A percentile compares a stretch with the other conserved stretches of the same genome.
phyloP scores from a whole-genome alignment of 2,113 vertebrate species.

The Misgurnus mizolepis region DNA sequence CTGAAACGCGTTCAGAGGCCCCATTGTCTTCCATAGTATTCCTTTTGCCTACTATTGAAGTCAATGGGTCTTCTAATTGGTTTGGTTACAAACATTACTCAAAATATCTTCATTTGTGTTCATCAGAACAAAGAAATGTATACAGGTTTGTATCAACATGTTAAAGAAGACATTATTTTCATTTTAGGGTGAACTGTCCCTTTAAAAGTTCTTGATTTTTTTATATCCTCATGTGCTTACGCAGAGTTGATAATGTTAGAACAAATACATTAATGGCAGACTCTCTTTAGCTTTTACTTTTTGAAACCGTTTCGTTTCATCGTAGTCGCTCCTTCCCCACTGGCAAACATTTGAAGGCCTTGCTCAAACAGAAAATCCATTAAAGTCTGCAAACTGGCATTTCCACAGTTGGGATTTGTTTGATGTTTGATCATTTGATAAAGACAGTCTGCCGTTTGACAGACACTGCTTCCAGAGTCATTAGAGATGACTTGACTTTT shows the following conservation, averaged over 20 bases:
- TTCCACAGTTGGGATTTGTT: slow-evolving; percentile 25
- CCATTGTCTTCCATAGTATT: too few species aligned
- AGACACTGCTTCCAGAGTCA: background rate
- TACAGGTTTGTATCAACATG: too few species aligned
- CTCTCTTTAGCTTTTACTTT: background rate
- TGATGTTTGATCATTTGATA: slow-evolving; percentile 27
- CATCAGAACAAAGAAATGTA: too few species aligned
- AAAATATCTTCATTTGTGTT: too few species aligned
- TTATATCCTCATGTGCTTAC: too few species aligned
- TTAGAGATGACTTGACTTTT: slow-evolving; percentile 7
- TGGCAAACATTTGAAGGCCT: slow-evolving; percentile 27
- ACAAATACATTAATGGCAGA: background rate
- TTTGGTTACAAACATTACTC: too few species aligned
- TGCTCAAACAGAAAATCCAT: slow-evolving; percentile 23
- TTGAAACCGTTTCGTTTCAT: slow-evolving; percentile 6
- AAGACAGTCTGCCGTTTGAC: slow-evolving; percentile 4
- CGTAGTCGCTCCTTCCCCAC: slow-evolving; percentile 20
- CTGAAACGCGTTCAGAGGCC: too few species aligned
- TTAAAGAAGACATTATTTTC: too few species aligned
- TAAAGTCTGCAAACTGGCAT: slow-evolving; percentile 27
- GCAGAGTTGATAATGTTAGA: background rate
- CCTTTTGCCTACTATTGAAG: too few species aligned
- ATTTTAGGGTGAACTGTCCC: too few species aligned
- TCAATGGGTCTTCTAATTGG: too few species aligned
- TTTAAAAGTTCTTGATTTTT: too few species aligned